phyloP scores from a whole-genome alignment of 1,140 invertebrate species.

The Atopsyche davidsoni region DNA sequence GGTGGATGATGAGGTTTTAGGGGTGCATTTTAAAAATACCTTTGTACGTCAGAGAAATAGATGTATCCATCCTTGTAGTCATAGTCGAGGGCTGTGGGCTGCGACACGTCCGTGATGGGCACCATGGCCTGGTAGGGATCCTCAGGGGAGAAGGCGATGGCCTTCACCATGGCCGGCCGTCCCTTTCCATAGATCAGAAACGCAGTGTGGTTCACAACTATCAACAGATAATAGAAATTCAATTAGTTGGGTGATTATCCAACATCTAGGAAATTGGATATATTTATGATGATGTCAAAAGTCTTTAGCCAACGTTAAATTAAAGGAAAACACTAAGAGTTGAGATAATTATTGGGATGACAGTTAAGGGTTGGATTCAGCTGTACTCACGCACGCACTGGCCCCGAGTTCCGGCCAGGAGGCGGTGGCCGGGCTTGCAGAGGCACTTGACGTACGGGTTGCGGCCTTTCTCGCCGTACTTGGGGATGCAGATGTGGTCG shows the following conservation, averaged over 20 bases:
- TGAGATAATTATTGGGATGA: too few species aligned
- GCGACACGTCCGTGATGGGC: slow-evolving; percentile 57
- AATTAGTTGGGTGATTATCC: too few species aligned
- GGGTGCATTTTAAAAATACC: slow-evolving; percentile 34
- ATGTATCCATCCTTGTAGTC: slow-evolving; percentile 58
- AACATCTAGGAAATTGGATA: too few species aligned
- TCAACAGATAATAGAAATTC: slow-evolving; percentile 24
- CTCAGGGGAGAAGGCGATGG: slow-evolving; percentile 43
- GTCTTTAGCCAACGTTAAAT: too few species aligned
- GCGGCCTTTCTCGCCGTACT: too few species aligned
- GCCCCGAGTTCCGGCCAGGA: slow-evolving; percentile 48
- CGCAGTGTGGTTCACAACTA: slow-evolving; percentile 44
- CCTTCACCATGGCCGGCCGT: slow-evolving; percentile 58
- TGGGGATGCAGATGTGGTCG: slow-evolving; percentile 65
- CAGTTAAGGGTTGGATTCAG: too few species aligned
- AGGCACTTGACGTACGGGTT: slow-evolving; percentile 57
- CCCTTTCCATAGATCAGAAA: slow-evolving; percentile 61
- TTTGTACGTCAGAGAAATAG: slow-evolving; percentile 62
- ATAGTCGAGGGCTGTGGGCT: slow-evolving; percentile 62
- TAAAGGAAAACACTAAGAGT: too few species aligned
- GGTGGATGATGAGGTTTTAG: too few species aligned
- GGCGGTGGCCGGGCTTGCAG: slow-evolving; percentile 62
- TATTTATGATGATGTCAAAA: too few species aligned
- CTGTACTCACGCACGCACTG: slow-evolving; percentile 60
- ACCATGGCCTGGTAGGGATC: slow-evolving; percentile 46